A percentile compares a stretch with the other conserved stretches of the same genome.
Evolutionary conservation across 2,113 vertebrate genomes (phyloP).

Genomic region (Cariama cristata): DNA sequence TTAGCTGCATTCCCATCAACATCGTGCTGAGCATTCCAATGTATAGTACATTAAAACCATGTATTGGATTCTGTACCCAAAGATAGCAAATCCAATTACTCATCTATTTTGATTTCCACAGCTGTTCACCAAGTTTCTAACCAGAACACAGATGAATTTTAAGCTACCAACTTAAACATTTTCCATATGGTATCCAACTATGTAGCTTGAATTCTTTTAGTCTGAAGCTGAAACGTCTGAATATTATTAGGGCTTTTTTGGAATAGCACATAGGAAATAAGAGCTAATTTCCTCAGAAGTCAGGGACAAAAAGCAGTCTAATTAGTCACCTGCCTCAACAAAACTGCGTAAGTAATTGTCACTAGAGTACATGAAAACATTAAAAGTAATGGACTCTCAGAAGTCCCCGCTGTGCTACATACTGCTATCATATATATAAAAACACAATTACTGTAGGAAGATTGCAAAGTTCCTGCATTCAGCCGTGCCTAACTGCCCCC

Average conservation of each 20-base stretch:
- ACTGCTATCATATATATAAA: background rate
- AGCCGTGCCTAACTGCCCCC: background rate
- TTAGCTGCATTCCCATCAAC: background rate
- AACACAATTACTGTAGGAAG: background rate
- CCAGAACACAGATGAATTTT: background rate
- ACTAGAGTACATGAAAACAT: background rate
- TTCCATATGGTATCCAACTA: background rate
- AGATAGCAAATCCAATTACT: slow-evolving; percentile 1
- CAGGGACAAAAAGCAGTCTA: background rate
- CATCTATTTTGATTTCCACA: slow-evolving; percentile 18
- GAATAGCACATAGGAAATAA: background rate
- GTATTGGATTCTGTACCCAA: slow-evolving; percentile 2
- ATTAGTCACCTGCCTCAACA: background rate
- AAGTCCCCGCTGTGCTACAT: background rate
- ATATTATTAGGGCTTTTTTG: background rate
- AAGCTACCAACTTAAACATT: background rate
- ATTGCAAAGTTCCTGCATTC: background rate
- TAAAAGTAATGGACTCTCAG: background rate
- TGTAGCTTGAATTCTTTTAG: background rate
- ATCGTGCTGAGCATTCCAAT: background rate
- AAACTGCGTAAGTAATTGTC: background rate
- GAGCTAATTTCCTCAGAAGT: background rate
- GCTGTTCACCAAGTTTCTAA: slow-evolving; percentile 3
- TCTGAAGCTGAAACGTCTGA: background rate
- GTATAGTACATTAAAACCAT: background rate